Conservation (phyloP, 23 tunicate species). For the Ciona savignyi region DNA sequence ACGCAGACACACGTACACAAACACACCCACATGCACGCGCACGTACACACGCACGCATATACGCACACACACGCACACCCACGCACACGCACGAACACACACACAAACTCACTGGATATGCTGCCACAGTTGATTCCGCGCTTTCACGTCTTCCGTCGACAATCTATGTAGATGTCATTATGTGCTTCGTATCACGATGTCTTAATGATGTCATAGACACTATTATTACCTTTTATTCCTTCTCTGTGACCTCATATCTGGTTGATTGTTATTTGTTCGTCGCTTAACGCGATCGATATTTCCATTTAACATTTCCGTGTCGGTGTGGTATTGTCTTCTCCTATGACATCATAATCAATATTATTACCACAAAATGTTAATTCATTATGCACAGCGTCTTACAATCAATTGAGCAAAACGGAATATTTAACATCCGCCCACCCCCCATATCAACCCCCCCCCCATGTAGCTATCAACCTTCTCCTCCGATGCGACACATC, state of each 20-base stretch:
- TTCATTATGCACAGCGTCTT: too few species aligned
- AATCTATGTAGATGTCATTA: constrained; percentile 16
- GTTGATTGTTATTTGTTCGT: constrained; percentile 6
- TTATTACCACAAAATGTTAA: background rate
- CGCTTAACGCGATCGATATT: constrained; percentile 7
- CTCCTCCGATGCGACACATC: constrained; percentile 35
- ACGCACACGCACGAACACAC: background rate
- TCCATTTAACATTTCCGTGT: constrained; percentile 71
- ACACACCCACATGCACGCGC: constrained; percentile 13
- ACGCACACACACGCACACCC: constrained; percentile 20
- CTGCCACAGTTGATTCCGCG: constrained; percentile 65
- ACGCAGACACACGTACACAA: background rate
- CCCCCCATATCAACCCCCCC: too few species aligned
- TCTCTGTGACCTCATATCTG: constrained; percentile 36
- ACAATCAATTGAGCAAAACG: too few species aligned
- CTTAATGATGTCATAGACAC: background rate
- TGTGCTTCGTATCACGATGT: too few species aligned
- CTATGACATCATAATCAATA: constrained; percentile 2
- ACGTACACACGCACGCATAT: background rate
- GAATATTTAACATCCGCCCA: too few species aligned
- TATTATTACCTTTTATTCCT: constrained; percentile 33
- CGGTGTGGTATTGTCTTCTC: constrained; percentile 63
- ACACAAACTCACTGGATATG: constrained; percentile 57
- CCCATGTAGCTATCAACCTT: too few species aligned
- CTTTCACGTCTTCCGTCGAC: constrained; percentile 66